Percentiles rank a stretch among this genome's conserved stretches.
Evolutionary conservation across 2,797 vertebrate species (phyloP).

Genomic region (Pipistrellus kuhlii): DNA sequence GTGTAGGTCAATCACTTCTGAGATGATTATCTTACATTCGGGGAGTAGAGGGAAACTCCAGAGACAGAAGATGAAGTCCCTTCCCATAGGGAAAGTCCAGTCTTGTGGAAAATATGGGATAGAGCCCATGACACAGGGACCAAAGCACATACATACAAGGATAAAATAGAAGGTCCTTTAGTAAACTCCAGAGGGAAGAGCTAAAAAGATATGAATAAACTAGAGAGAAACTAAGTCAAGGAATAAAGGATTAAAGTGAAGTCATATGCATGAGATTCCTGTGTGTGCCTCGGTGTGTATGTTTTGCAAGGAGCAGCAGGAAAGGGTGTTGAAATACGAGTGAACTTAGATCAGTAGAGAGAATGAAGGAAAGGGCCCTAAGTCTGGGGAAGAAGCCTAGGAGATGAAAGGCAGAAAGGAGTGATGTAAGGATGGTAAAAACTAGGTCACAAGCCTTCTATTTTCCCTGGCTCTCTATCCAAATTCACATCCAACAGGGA

Average conservation of each 20-base stretch:
- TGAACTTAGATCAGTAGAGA: neutral
- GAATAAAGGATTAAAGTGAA: slow-evolving; percentile 19
- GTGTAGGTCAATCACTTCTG: neutral
- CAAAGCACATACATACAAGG: neutral
- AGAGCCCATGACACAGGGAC: neutral
- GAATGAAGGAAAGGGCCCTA: neutral
- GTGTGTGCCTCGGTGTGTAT: neutral
- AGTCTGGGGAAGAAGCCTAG: neutral
- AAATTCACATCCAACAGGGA: neutral
- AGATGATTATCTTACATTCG: neutral
- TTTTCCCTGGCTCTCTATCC: neutral
- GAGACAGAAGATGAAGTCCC: neutral
- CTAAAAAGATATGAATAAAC: slow-evolving; percentile 28
- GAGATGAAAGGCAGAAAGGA: neutral
- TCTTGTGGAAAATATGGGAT: neutral
- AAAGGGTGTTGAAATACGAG: neutral
- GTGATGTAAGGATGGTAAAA: neutral
- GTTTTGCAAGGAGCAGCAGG: neutral
- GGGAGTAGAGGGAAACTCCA: neutral
- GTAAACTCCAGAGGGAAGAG: neutral
- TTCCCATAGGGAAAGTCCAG: neutral
- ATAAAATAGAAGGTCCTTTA: neutral
- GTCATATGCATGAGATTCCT: neutral
- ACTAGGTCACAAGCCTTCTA: neutral
- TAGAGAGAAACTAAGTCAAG: neutral